A percentile compares a stretch with the other conserved stretches of the same genome.
phyloP scores from a whole-genome alignment of 2,113 vertebrate species.

The Cyprichromis sp. region DNA sequence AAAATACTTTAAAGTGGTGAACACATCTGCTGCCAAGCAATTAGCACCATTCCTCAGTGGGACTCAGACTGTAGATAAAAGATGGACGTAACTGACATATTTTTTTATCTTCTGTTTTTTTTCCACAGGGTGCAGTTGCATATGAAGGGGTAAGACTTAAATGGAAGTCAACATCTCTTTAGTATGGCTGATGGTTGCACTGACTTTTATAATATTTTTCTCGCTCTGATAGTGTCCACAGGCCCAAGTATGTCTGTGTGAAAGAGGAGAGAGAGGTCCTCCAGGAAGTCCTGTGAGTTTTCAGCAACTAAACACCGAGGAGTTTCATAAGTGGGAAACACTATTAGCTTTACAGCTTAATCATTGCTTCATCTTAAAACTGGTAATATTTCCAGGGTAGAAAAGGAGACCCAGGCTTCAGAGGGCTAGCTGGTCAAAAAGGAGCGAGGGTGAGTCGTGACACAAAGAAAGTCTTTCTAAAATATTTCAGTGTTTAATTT shows the following conservation, averaged over 20 bases:
- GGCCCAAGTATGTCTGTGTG: slow-evolving; percentile 70
- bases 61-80: neutral
- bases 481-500: neutral
- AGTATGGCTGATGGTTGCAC: neutral
- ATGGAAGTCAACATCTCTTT: neutral
- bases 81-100: accelerated
- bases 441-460: slow-evolving; percentile 51
- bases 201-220: neutral
- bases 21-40: neutral
- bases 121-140: slow-evolving; percentile 71
- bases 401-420: slow-evolving; percentile 62
- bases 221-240: slow-evolving; percentile 68
- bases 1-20: neutral
- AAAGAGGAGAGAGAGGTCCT: slow-evolving; percentile 75
- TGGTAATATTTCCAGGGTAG: slow-evolving; percentile 44
- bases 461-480: neutral
- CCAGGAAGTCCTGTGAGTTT: slow-evolving; percentile 77
- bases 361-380: neutral
- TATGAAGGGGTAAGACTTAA: slow-evolving; percentile 69
- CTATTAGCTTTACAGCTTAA: neutral
- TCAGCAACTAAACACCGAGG: neutral
- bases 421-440: slow-evolving; percentile 46
- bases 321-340: neutral
- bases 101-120: slow-evolving; percentile 21
- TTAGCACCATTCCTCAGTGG: accelerated